Conservation (phyloP, 2,888 invertebrate genomes). For the Penaeus monodon region DNA sequence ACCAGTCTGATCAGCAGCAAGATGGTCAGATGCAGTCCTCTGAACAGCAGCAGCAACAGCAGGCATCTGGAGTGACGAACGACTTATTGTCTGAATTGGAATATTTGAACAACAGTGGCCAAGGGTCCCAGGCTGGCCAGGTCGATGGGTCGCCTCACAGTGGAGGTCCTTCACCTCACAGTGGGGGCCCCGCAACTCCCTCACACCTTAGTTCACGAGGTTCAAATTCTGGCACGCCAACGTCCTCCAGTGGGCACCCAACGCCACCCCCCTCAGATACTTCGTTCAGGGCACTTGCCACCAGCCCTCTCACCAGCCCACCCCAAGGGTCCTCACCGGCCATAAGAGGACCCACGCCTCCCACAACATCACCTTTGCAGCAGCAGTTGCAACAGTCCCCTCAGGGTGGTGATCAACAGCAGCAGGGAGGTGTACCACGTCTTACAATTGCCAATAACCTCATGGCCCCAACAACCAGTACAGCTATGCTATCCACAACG, state of each 20-base stretch:
- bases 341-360: slow-evolving; percentile 48
- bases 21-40: slow-evolving; percentile 24
- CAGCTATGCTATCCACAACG: slow-evolving; percentile 38
- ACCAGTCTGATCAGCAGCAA: slow-evolving; percentile 52
- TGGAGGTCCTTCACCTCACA: slow-evolving; percentile 53
- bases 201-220: slow-evolving; percentile 58
- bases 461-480: slow-evolving; percentile 60
- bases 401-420: slow-evolving; percentile 19
- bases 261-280: slow-evolving; percentile 64
- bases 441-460: slow-evolving; percentile 65
- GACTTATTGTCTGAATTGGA: slow-evolving; percentile 63
- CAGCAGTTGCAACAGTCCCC: slow-evolving; percentile 45
- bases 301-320: slow-evolving; percentile 61
- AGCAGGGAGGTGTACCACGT: slow-evolving; percentile 39
- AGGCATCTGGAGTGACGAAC: slow-evolving; percentile 45
- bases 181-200: slow-evolving; percentile 48
- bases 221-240: slow-evolving; percentile 60
- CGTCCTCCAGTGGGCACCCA: slow-evolving; percentile 61
- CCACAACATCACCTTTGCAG: slow-evolving; percentile 38
- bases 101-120: slow-evolving; percentile 61
- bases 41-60: slow-evolving; percentile 52
- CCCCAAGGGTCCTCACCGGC: slow-evolving; percentile 49
- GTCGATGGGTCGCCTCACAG: slow-evolving; percentile 58
- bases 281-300: slow-evolving; percentile 63
- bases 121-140: slow-evolving; percentile 46